Conservation (phyloP, 2,888 invertebrate genomes). For the Thera obeliscata region DNA sequence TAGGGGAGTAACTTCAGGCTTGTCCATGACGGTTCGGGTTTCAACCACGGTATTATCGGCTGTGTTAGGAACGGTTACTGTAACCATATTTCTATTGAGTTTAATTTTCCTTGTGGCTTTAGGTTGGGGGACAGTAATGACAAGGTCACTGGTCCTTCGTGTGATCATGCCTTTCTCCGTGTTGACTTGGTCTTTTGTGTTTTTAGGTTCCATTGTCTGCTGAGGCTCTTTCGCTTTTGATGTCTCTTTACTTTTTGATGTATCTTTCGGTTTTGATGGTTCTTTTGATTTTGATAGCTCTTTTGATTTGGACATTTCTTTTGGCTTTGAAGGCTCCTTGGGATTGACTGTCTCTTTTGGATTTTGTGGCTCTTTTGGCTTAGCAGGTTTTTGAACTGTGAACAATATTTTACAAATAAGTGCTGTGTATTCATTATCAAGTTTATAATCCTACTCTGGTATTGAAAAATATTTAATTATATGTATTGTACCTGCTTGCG, state of each 20-base stretch:
- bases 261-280: slow-evolving; percentile 8
- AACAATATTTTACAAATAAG: slow-evolving; percentile 10
- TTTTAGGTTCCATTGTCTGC: slow-evolving; percentile 8
- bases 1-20: slow-evolving; percentile 13
- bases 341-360: background rate
- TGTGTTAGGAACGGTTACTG: slow-evolving; percentile 30
- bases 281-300: slow-evolving; percentile 11
- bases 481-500: background rate
- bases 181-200: slow-evolving; percentile 18
- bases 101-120: slow-evolving; percentile 69
- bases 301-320: slow-evolving; percentile 12
- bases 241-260: slow-evolving; percentile 6
- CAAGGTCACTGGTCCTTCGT: slow-evolving; percentile 62
- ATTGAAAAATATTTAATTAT: too few species aligned
- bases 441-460: too few species aligned
- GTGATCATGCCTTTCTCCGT: slow-evolving; percentile 49
- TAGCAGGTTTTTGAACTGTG: slow-evolving; percentile 47
- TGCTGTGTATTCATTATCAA: background rate
- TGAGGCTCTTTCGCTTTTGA: slow-evolving; percentile 9
- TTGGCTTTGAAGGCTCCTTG: background rate
- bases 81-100: slow-evolving; percentile 64
- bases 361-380: slow-evolving; percentile 9
- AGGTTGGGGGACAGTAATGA: slow-evolving; percentile 69
- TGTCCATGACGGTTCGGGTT: slow-evolving; percentile 11
- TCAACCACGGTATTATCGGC: slow-evolving; percentile 11